A percentile compares a stretch with the other conserved stretches of the same genome.
These are phyloP conservation scores for Cyanocitta stelleri DNA, from an alignment of 2,113 vertebrate genomes.

Conservation along the genomic window DNA sequence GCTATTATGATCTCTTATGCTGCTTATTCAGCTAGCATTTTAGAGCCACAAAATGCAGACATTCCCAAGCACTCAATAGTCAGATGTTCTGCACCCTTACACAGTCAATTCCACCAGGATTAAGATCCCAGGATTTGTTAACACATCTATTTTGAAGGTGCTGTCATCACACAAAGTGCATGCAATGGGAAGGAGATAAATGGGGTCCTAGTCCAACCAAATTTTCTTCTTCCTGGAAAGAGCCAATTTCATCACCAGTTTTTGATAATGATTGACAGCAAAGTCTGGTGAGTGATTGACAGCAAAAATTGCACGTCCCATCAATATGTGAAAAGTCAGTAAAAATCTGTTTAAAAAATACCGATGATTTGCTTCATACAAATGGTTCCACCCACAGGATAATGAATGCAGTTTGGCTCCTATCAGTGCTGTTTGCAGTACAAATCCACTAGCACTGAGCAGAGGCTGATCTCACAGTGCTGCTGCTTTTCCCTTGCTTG, in stretches of 20 bases:
- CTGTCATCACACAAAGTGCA: background rate
- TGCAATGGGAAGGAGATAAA: background rate
- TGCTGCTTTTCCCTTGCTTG: background rate
- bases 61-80: background rate
- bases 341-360: background rate
- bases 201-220: background rate
- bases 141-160: background rate
- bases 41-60: background rate
- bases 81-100: background rate
- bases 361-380: background rate
- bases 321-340: background rate
- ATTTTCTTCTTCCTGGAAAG: background rate
- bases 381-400: background rate
- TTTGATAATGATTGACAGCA: background rate
- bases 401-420: background rate
- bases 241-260: background rate
- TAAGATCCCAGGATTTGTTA: background rate
- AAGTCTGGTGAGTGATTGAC: background rate
- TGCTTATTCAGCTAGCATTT: background rate
- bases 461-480: rapidly evolving
- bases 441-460: background rate
- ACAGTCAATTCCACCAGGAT: background rate
- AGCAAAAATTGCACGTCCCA: background rate
- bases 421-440: background rate
- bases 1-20: background rate